Base-by-base conservation (phyloP, 2,888 invertebrate genomes). In the Fragum whitleyi region DNA sequence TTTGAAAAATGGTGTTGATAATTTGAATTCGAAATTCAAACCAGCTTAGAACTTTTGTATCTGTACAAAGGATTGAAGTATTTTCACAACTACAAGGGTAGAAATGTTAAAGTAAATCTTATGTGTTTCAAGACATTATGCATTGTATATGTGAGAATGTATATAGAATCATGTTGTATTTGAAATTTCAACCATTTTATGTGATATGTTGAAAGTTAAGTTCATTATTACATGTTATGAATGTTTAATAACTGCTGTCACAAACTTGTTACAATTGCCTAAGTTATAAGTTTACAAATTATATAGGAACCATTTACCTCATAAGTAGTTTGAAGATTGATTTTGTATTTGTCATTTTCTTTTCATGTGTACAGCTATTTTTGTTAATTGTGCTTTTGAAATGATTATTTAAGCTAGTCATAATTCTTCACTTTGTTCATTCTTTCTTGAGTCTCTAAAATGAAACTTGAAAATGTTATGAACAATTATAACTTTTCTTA, bases 161-260 rank as follows among this genome's bases (percentile, higher is more conserved):
- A 47, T 47, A 47, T 47, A 47, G 47, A 47, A 47, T 47, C 16
- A 14, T 47, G 16, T 47, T 47, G 47, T 47, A 47, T 47, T 47
- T 5, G 16, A 47, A 47, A 14, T 47, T n/a, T 2, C 47, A 5
- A 14, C n/a, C 47, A 47, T 47, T 47, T 19, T 47, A 19, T 47
- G 47, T 47, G 47, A 47, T 47, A 47, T 47, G 47, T 47, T 47
- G 16, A 47, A 19, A 9, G 47, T 47, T 47, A 9, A 9, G 47
- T 47, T 47, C 47, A 47, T 47, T 47, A 47, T 47, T 14, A 47
- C 47, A 47, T 47, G 47, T 47, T 47, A 47, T 47, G 47, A 47
- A 47, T 47, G 47, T 5, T 47, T 19, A 47, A 47, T 47, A 47
- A 47, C 47, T 47, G 47, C 47, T 47, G 47, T 36, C 32, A 36